Conservation (phyloP, 2,113 vertebrate genomes). For the Vidua chalybeata region DNA sequence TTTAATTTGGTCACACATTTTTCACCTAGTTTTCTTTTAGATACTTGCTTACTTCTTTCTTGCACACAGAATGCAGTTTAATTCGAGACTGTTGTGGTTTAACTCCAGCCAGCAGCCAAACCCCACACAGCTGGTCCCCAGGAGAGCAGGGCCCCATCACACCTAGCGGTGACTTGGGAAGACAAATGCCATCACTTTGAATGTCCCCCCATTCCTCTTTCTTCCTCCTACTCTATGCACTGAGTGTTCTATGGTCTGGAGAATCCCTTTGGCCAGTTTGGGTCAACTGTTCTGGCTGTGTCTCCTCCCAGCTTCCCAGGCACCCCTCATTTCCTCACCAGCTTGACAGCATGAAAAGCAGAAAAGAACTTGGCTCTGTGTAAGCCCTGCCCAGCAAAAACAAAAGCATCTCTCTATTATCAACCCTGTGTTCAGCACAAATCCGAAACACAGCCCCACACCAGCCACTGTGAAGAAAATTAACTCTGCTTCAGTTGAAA, state of each 20-base stretch:
- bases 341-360: accelerated
- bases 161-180: neutral
- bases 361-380: neutral
- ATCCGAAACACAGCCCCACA: neutral
- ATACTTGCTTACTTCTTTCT: neutral
- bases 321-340: neutral
- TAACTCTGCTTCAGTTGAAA: neutral
- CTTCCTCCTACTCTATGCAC: neutral
- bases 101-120: neutral
- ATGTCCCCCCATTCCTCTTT: neutral
- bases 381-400: neutral
- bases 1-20: neutral
- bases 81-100: neutral
- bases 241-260: neutral
- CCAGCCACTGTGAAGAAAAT: neutral
- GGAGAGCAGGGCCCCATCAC: neutral
- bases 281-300: neutral
- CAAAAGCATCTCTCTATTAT: neutral
- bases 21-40: neutral
- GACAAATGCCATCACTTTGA: neutral
- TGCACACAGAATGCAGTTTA: neutral
- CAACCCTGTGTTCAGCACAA: neutral
- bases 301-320: neutral
- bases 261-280: neutral
- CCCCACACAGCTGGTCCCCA: neutral